Percentiles rank a stretch among this genome's conserved stretches.
Evolutionary conservation across 1,140 invertebrate genomes (phyloP).

Genomic region (Zaprionus nigranus): DNA sequence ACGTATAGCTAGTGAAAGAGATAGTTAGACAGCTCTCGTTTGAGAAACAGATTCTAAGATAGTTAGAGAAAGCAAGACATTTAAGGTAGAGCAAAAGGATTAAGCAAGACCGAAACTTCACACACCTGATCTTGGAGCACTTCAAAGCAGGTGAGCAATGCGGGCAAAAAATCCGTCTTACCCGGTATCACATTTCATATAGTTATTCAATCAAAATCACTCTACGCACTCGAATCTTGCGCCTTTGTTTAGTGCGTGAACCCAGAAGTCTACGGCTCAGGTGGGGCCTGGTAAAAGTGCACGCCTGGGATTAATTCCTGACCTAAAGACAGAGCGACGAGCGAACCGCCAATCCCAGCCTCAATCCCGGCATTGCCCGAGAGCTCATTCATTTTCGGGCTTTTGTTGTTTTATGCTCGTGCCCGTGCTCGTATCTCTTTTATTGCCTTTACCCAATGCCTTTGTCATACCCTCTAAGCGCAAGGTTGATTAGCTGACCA

Average conservation of each 20-base stretch:
- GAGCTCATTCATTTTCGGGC: conserved; percentile 64
- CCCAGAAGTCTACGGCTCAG: conserved; percentile 11
- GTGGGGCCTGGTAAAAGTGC: conserved; percentile 56
- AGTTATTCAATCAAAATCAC: conserved; percentile 77
- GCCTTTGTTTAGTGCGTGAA: conserved; percentile 14
- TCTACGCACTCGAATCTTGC: conserved; percentile 17
- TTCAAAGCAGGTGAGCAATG: conserved; percentile 25
- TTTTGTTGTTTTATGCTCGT: conserved; percentile 63
- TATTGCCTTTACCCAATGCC: conserved; percentile 63
- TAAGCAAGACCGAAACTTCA: neutral
- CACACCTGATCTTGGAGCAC: conserved; percentile 2
- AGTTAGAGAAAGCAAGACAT: neutral
- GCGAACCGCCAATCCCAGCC: conserved; percentile 1
- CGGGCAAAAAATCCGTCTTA: conserved; percentile 53
- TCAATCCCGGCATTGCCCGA: conserved; percentile 25
- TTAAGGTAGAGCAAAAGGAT: neutral
- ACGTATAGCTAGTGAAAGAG: neutral
- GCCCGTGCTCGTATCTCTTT: conserved; percentile 49
- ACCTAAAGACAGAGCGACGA: neutral
- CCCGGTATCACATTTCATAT: conserved; percentile 57
- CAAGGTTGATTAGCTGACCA: neutral
- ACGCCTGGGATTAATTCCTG: conserved; percentile 70
- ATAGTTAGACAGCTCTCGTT: neutral
- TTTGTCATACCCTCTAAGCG: conserved; percentile 41
- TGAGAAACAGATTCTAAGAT: neutral